Percentiles rank a stretch among this genome's conserved stretches.
These are phyloP conservation scores for Drosophila santomea DNA, from an alignment of 1,140 invertebrate genomes.

Conservation along the genomic window DNA sequence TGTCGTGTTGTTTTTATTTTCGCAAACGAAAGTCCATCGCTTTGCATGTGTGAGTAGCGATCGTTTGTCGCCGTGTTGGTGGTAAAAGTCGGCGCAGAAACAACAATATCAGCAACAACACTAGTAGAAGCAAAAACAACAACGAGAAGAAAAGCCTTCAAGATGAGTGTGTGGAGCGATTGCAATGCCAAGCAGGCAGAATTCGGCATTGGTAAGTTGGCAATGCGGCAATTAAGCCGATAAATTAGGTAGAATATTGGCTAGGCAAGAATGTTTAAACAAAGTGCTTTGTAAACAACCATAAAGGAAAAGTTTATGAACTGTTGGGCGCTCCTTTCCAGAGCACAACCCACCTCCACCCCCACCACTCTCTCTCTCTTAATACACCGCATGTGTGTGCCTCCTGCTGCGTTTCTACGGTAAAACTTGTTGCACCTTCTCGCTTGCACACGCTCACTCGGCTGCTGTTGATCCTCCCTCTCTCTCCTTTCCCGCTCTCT, in stretches of 20 bases:
- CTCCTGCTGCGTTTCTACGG: slow-evolving; percentile 62
- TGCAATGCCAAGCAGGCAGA: slow-evolving; percentile 75
- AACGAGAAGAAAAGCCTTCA: slow-evolving; percentile 35
- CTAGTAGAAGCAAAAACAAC: slow-evolving; percentile 11
- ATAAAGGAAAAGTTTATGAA: slow-evolving; percentile 35
- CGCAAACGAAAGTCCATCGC: slow-evolving; percentile 68
- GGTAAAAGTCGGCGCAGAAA: slow-evolving; percentile 69
- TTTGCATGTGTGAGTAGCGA: slow-evolving; percentile 48
- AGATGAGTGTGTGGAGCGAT: slow-evolving; percentile 77
- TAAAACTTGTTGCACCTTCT: slow-evolving; percentile 68
- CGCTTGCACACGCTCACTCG: slow-evolving; percentile 52
- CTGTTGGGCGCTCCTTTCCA: slow-evolving; percentile 32
- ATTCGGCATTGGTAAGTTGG: slow-evolving; percentile 81
- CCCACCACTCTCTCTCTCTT: slow-evolving; percentile 2
- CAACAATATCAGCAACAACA: slow-evolving; percentile 44
- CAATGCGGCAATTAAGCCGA: slow-evolving; percentile 9
- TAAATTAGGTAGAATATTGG: slow-evolving; percentile 50
- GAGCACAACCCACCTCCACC: slow-evolving; percentile 6
- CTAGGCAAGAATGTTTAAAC: slow-evolving; percentile 56
- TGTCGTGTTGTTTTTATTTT: slow-evolving; percentile 59
- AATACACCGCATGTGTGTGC: slow-evolving; percentile 27
- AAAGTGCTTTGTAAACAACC: slow-evolving; percentile 56
- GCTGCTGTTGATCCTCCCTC: slow-evolving; percentile 40
- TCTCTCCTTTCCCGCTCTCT: neutral
- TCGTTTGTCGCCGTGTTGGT: slow-evolving; percentile 24